phyloP scores from a whole-genome alignment of 1,140 invertebrate genomes.

The Drosophila insularis region DNA sequence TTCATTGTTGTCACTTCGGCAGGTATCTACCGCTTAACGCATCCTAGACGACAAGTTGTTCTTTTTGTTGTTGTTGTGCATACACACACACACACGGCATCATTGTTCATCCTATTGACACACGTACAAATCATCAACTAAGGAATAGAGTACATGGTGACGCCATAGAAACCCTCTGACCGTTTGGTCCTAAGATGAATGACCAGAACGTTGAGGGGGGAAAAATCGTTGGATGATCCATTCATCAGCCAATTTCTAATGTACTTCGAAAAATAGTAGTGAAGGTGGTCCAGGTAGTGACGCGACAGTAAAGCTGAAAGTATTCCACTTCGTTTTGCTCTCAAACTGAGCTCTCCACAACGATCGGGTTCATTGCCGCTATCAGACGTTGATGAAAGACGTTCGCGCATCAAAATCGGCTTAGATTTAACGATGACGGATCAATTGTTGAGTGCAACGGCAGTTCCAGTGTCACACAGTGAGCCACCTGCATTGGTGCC shows the following conservation, averaged over 20 bases:
- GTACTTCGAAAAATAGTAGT: conserved; percentile 40
- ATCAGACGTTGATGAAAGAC: conserved; percentile 34
- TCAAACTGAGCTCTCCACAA: conserved; percentile 21
- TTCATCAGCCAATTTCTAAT: conserved; percentile 45
- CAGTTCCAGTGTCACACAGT: conserved; percentile 32
- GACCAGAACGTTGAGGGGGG: conserved; percentile 37
- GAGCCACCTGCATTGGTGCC: conserved; percentile 59
- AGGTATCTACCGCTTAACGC: conserved; percentile 42
- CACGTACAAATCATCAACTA: conserved; percentile 60
- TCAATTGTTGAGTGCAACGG: conserved; percentile 63
- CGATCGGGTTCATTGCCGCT: conserved; percentile 25
- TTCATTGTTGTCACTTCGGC: conserved; percentile 19
- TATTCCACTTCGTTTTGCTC: background rate
- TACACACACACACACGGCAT: background rate
- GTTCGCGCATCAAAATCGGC: conserved; percentile 20
- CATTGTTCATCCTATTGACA: conserved; percentile 56
- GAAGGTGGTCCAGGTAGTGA: conserved; percentile 3
- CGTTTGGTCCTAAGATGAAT: conserved; percentile 48
- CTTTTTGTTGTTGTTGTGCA: background rate
- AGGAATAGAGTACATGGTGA: conserved; percentile 28
- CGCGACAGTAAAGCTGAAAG: conserved; percentile 26
- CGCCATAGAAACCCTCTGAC: conserved; percentile 26
- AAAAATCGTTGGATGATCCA: conserved; percentile 31
- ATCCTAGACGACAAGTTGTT: conserved; percentile 51
- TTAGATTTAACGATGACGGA: conserved; percentile 74